Conservation (phyloP, 2,113 vertebrate species). For the Propithecus coquereli region DNA sequence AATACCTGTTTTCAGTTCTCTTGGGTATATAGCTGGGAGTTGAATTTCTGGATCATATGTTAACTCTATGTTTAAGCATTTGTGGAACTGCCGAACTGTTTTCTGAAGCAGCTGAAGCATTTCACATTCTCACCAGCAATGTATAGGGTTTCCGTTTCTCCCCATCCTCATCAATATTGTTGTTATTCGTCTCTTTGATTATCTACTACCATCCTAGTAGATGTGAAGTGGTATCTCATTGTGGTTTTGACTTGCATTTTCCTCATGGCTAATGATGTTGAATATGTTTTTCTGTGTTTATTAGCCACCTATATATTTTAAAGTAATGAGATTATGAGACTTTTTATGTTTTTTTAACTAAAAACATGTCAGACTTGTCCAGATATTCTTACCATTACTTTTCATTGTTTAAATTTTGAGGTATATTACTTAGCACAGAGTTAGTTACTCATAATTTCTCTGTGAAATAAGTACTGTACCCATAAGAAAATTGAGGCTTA, state of each 20-base stretch:
- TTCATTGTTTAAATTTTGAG: not conserved
- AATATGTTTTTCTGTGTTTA: not conserved
- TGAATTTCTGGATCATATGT: not conserved
- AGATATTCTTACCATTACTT: not conserved
- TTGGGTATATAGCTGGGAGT: not conserved
- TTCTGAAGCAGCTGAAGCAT: not conserved
- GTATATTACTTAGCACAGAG: not conserved
- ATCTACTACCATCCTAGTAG: not conserved
- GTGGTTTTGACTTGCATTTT: not conserved
- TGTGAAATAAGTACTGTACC: not conserved
- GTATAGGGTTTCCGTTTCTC: not conserved
- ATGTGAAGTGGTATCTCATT: not conserved
- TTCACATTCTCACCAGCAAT: not conserved
- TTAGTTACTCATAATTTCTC: not conserved
- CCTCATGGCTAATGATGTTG: not conserved
- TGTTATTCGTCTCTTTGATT: not conserved
- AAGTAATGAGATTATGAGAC: not conserved
- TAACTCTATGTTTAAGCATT: not conserved
- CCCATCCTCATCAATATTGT: not conserved
- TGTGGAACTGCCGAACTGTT: not conserved
- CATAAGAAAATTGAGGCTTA: not conserved
- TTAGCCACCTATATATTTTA: not conserved
- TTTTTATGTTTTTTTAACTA: not conserved
- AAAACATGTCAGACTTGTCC: not conserved
- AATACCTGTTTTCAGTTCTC: not conserved